Evolutionary conservation across 2,888 invertebrate species (phyloP).

Genomic region (Eristalis tenax): DNA sequence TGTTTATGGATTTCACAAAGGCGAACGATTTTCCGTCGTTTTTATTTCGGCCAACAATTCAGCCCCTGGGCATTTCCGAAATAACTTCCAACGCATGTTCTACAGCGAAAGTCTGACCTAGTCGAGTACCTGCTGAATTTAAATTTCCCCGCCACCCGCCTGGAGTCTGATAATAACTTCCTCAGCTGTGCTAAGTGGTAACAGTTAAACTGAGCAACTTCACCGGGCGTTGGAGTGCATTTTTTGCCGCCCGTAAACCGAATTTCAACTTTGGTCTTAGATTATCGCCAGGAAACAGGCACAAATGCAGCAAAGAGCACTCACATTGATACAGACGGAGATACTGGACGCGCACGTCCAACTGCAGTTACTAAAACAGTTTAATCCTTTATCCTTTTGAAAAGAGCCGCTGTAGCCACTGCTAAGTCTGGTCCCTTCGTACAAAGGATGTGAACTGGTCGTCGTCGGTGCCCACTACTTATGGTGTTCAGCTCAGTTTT

Average conservation of each 20-base stretch:
- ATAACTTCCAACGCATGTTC: no score
- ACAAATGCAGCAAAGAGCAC: background rate
- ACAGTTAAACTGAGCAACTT: background rate
- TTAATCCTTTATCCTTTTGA: conserved; percentile 29
- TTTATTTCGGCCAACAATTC: no score
- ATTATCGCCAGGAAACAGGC: conserved; percentile 6
- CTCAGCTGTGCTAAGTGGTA: conserved; percentile 21
- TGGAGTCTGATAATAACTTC: conserved; percentile 22
- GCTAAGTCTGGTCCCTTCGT: conserved; percentile 44
- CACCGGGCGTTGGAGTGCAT: background rate
- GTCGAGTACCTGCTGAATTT: background rate
- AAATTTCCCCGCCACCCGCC: background rate
- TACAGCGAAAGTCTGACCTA: background rate
- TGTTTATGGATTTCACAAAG: no score
- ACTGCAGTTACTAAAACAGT: conserved; percentile 9
- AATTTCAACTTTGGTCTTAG: conserved; percentile 32
- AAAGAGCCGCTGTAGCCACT: conserved; percentile 6
- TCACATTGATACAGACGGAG: background rate
- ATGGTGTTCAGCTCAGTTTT: conserved; percentile 5
- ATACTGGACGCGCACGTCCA: background rate
- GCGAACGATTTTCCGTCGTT: no score
- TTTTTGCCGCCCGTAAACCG: conserved; percentile 6
- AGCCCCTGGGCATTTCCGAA: no score
- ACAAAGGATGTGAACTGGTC: conserved; percentile 24
- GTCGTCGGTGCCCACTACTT: background rate